Conservation (phyloP, 2,113 vertebrate genomes). For the Aplodontia rufa region DNA sequence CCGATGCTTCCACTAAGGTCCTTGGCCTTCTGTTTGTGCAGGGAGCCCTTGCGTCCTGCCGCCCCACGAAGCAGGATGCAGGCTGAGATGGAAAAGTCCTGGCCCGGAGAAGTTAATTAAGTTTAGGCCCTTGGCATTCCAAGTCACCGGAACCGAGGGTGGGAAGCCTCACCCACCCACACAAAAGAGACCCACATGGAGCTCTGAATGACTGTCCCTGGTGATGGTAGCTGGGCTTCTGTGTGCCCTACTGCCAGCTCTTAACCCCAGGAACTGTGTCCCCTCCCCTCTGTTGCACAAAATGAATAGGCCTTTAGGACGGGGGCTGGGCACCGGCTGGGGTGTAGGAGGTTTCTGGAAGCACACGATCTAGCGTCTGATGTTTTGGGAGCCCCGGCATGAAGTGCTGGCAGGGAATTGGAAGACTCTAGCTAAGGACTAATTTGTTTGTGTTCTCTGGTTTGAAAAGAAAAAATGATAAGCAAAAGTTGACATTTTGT, state of each 20-base stretch:
- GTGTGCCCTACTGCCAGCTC: slow-evolving; percentile 53
- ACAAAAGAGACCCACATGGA: slow-evolving; percentile 62
- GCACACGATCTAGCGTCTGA: neutral
- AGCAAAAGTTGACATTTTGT: neutral
- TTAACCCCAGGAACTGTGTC: slow-evolving; percentile 49
- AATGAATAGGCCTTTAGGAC: slow-evolving; percentile 35
- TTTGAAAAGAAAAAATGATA: neutral
- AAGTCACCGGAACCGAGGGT: slow-evolving; percentile 73
- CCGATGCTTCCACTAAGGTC: slow-evolving; percentile 75
- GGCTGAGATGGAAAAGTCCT: slow-evolving; percentile 58
- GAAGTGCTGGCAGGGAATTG: neutral
- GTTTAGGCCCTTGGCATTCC: slow-evolving; percentile 65
- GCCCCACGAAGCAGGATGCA: slow-evolving; percentile 66
- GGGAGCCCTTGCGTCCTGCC: slow-evolving; percentile 78
- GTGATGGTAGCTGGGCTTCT: slow-evolving; percentile 12
- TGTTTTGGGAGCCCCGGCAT: neutral
- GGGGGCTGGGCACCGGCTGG: neutral
- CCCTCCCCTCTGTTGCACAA: slow-evolving; percentile 56
- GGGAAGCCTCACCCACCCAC: slow-evolving; percentile 64
- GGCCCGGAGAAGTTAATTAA: slow-evolving; percentile 80
- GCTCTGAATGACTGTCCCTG: slow-evolving; percentile 23
- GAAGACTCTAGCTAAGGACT: neutral
- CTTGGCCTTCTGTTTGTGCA: slow-evolving; percentile 77
- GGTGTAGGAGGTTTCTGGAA: neutral
- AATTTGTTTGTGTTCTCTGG: neutral